These are phyloP conservation scores for Phoebastria nigripes DNA, from an alignment of 2,797 vertebrate species.

Conservation along the genomic window DNA sequence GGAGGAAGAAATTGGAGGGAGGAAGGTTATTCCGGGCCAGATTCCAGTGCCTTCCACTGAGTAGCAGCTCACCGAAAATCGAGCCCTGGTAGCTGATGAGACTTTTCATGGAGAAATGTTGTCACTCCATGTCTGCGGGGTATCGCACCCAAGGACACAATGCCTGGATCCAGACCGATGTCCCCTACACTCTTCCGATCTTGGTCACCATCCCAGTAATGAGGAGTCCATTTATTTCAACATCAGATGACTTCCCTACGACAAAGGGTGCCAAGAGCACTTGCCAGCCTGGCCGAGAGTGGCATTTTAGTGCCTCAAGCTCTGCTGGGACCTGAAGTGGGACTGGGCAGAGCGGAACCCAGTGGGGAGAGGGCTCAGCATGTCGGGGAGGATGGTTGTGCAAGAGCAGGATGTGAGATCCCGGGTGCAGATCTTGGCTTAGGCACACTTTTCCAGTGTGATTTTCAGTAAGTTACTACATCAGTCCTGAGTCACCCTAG, in stretches of 20 bases:
- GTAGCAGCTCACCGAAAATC: not conserved
- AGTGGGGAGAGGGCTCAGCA: not conserved
- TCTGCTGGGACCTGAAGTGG: not conserved
- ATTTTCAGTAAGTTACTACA: not conserved
- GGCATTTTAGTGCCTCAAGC: not conserved
- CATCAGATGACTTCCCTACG: not conserved
- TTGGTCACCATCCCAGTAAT: not conserved
- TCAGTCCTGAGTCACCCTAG: not conserved
- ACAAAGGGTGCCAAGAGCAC: not conserved
- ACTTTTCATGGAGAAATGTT: not conserved
- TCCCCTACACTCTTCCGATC: not conserved
- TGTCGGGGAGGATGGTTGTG: not conserved
- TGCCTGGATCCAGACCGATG: not conserved
- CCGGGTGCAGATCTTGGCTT: not conserved
- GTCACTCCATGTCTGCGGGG: not conserved
- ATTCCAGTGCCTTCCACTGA: not conserved
- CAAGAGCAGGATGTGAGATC: not conserved
- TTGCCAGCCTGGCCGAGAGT: not conserved
- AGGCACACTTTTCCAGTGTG: not conserved
- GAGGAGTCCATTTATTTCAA: not conserved
- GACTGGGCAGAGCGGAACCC: not conserved
- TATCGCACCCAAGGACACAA: constrained; percentile 1
- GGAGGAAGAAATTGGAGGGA: not conserved
- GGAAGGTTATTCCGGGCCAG: constrained; percentile 34
- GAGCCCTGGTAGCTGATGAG: not conserved